Percentiles rank a stretch among this genome's conserved stretches.
phyloP scores from a whole-genome alignment of 1,140 invertebrate genomes.

The Drosophila santomea region DNA sequence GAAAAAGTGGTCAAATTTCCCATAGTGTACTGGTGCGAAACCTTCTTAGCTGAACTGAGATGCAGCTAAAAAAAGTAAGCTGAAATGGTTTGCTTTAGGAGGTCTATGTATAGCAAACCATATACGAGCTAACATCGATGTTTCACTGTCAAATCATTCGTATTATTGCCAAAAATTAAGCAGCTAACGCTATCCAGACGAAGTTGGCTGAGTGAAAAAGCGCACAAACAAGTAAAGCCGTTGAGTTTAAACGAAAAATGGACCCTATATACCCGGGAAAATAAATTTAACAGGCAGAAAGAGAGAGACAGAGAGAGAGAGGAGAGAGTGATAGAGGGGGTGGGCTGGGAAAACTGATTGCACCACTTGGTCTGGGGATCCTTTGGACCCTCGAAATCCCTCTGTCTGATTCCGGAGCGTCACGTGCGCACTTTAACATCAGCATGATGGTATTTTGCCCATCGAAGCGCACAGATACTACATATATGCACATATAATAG shows the following conservation, averaged over 20 bases:
- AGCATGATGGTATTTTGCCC: slow-evolving; percentile 73
- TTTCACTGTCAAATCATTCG: slow-evolving; percentile 8
- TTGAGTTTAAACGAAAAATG: slow-evolving; percentile 48
- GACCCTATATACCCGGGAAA: slow-evolving; percentile 12
- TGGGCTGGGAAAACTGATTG: slow-evolving; percentile 51
- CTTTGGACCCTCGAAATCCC: slow-evolving; percentile 3
- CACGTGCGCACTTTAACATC: slow-evolving; percentile 79
- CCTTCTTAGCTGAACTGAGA: no score
- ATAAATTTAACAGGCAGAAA: slow-evolving; percentile 1
- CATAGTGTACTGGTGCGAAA: no score
- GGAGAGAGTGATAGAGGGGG: no score
- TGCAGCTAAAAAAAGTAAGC: no score
- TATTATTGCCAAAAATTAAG: slow-evolving; percentile 21
- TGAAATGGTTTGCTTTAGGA: no score
- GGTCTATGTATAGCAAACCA: no score
- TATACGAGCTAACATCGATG: neutral
- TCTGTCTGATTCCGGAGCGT: slow-evolving; percentile 43
- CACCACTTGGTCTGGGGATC: slow-evolving; percentile 47
- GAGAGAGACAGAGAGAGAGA: no score
- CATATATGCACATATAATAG: neutral
- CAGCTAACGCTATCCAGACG: slow-evolving; percentile 17
- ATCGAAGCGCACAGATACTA: slow-evolving; percentile 58
- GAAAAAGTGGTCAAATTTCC: no score
- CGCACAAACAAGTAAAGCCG: slow-evolving; percentile 24
- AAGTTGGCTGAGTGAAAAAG: neutral